phyloP scores from a whole-genome alignment of 30 jellyfish, hydroid and myxozoan species.

The Aurelia sp. region DNA sequence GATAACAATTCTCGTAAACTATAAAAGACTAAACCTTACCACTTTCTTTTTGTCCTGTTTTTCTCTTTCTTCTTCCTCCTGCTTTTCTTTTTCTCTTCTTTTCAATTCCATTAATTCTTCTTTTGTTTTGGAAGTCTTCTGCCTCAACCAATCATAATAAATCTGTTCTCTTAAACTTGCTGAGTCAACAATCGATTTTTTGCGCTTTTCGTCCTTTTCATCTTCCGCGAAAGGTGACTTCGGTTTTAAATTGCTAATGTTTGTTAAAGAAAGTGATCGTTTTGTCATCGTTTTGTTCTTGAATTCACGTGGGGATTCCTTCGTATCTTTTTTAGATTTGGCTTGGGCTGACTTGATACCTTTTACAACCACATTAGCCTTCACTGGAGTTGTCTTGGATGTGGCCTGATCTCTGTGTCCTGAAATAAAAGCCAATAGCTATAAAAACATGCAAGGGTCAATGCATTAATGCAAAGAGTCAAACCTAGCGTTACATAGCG shows the following conservation, averaged over 20 bases:
- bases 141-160: conserved; percentile 82
- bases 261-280: conserved; percentile 65
- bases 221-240: conserved; percentile 47
- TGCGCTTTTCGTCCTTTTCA: neutral
- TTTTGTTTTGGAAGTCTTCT: conserved; percentile 52
- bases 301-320: conserved; percentile 2
- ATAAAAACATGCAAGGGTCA: no score
- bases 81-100: conserved; percentile 50
- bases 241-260: conserved; percentile 61
- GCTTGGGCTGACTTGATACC: conserved; percentile 2
- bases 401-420: conserved; percentile 1
- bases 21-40: neutral
- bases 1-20: no score
- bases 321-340: neutral
- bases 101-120: conserved; percentile 12
- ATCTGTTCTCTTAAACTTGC: conserved; percentile 77
- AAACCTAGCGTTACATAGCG: no score
- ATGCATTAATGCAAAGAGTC: no score
- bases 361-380: conserved; percentile 16
- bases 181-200: conserved; percentile 34
- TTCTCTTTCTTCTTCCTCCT: conserved; percentile 58
- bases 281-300: conserved; percentile 9
- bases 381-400: conserved; percentile 39
- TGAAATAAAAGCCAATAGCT: neutral
- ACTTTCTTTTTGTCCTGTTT: conserved; percentile 30